Percentiles rank a stretch among this genome's conserved stretches.
Conservation (phyloP, 2,888 invertebrate genomes). For the Heliconius aoede region DNA sequence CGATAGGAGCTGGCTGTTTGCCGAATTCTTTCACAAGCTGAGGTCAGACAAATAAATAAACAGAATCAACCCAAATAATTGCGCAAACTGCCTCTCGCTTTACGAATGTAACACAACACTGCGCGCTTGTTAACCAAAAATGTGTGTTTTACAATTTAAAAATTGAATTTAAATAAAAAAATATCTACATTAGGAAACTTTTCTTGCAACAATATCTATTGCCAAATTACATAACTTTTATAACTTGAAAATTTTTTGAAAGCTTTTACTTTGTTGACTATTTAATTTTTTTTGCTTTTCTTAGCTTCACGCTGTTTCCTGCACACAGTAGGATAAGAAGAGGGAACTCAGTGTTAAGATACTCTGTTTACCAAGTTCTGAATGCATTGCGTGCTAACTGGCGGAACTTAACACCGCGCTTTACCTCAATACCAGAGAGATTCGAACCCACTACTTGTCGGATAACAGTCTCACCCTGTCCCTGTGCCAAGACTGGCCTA, state of each 20-base stretch:
- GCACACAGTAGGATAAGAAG: neutral
- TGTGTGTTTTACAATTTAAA: neutral
- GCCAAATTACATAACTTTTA: too few relatives aligned
- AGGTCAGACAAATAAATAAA: slow-evolving; percentile 36
- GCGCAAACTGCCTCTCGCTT: slow-evolving; percentile 16
- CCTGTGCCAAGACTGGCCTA: too few relatives aligned
- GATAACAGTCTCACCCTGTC: too few relatives aligned
- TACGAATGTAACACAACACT: slow-evolving; percentile 5
- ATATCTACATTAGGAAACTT: too few relatives aligned
- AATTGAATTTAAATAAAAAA: too few relatives aligned
- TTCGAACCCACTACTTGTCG: too few relatives aligned
- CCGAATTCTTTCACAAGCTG: slow-evolving; percentile 33
- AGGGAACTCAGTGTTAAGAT: neutral
- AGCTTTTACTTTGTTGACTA: neutral
- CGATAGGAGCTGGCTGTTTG: slow-evolving; percentile 32
- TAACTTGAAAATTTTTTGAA: too few relatives aligned
- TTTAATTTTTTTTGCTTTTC: neutral
- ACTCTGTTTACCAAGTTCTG: neutral
- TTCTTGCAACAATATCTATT: too few relatives aligned
- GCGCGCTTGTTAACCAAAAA: slow-evolving; percentile 1
- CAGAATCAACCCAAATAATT: slow-evolving; percentile 23
- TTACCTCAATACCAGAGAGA: too few relatives aligned
- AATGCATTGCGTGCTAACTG: too few relatives aligned
- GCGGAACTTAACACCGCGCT: too few relatives aligned
- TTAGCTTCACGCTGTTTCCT: neutral